These are phyloP conservation scores for Druon quercuslanigerum DNA, from an alignment of 1,140 invertebrate genomes.

Conservation along the genomic window DNA sequence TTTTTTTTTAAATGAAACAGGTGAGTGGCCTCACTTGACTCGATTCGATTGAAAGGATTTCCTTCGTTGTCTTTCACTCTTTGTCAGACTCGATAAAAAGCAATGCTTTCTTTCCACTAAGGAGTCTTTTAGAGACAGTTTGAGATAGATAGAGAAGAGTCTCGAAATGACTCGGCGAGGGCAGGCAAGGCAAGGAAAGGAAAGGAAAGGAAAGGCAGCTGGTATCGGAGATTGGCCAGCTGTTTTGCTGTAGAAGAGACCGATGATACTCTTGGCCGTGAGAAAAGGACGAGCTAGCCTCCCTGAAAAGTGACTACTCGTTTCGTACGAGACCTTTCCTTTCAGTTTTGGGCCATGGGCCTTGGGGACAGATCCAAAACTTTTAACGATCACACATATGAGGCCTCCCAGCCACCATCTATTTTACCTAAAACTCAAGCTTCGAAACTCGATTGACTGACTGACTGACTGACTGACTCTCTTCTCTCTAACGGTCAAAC, in stretches of 20 bases:
- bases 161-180: conserved; percentile 17
- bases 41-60: too few relatives aligned
- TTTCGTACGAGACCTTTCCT: conserved; percentile 22
- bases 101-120: neutral
- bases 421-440: too few relatives aligned
- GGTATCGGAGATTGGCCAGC: conserved; percentile 65
- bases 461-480: too few relatives aligned
- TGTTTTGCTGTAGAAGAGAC: conserved; percentile 61
- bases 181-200: neutral
- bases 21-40: too few relatives aligned
- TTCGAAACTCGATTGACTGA: too few relatives aligned
- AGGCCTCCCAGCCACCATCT: too few relatives aligned
- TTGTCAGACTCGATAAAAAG: too few relatives aligned
- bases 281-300: conserved; percentile 59
- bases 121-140: neutral
- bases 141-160: conserved; percentile 14
- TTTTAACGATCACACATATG: too few relatives aligned
- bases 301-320: conserved; percentile 40
- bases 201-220: conserved; percentile 51
- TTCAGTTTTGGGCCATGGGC: neutral
- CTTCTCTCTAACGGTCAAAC: too few relatives aligned
- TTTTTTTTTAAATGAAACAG: too few relatives aligned
- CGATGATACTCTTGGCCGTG: conserved; percentile 57
- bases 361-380: neutral
- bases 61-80: too few relatives aligned